These are phyloP conservation scores for Myodes glareolus DNA, from an alignment of 2,113 vertebrate species.

Conservation along the genomic window DNA sequence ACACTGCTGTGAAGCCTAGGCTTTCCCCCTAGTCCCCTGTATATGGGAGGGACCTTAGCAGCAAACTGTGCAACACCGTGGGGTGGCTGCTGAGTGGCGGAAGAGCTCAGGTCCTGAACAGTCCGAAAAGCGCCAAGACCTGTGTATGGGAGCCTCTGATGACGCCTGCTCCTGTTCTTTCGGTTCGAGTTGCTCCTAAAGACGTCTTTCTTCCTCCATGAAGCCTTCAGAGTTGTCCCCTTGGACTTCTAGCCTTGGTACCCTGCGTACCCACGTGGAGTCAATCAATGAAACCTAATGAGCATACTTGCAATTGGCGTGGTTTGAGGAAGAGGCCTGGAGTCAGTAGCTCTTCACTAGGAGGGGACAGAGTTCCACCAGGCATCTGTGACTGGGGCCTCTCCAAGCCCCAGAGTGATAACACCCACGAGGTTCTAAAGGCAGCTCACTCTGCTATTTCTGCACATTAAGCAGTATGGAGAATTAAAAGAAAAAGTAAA, in stretches of 20 bases:
- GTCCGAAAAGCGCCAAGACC: neutral
- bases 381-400: accelerated
- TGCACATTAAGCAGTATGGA: neutral
- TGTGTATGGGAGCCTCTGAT: neutral
- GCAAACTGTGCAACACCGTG: neutral
- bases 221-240: neutral
- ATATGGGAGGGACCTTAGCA: neutral
- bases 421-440: neutral
- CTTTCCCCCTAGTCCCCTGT: neutral
- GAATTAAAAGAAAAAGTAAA: constrained; percentile 12
- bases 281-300: neutral
- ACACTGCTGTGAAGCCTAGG: neutral
- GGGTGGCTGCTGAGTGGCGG: neutral
- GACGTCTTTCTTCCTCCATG: neutral
- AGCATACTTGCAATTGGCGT: neutral
- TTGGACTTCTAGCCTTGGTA: neutral
- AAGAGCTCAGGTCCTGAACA: neutral
- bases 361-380: neutral
- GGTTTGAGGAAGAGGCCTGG: neutral
- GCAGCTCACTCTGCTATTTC: neutral
- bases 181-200: neutral
- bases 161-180: neutral
- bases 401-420: neutral
- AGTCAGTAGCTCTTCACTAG: neutral
- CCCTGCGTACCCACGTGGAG: neutral